These are phyloP conservation scores for Festucalex cinctus DNA, from an alignment of 2,113 vertebrate species.

Conservation along the genomic window DNA sequence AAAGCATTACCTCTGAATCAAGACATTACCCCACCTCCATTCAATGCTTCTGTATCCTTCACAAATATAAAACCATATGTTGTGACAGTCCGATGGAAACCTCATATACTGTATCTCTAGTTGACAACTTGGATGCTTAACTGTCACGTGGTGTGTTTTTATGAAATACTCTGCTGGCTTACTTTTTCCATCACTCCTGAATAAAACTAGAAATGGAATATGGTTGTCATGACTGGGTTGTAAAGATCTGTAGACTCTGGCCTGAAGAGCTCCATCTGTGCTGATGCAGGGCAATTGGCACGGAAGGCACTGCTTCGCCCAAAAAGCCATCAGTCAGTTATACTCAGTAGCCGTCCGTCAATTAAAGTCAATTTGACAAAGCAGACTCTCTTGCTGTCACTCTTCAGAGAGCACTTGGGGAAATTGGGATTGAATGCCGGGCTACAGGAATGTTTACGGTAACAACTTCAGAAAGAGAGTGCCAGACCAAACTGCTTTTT, in stretches of 20 bases:
- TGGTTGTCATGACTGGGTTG: conserved; percentile 3
- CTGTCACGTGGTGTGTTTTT: no score
- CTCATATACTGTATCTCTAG: no score
- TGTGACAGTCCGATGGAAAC: no score
- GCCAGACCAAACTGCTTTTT: conserved; percentile 1
- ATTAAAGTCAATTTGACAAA: conserved; percentile 41
- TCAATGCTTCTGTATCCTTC: no score
- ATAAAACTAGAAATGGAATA: background rate
- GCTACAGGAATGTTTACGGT: conserved; percentile 28
- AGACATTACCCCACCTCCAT: no score
- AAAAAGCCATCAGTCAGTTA: conserved; percentile 37
- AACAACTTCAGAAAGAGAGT: conserved; percentile 21
- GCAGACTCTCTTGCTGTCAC: conserved; percentile 29
- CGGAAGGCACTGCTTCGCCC: conserved; percentile 26
- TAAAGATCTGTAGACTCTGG: conserved; percentile 28
- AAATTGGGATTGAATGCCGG: conserved; percentile 29
- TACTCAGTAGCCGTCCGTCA: conserved; percentile 41
- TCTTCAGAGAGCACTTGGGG: conserved; percentile 25
- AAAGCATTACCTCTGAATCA: no score
- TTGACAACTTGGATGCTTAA: no score
- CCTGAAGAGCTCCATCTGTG: conserved; percentile 30
- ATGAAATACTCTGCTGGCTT: no score
- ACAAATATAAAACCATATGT: no score
- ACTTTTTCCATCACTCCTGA: no score
- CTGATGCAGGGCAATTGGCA: conserved; percentile 36